Percentiles rank a stretch among this genome's conserved stretches.
These are phyloP conservation scores for Coenobita brevimanus DNA, from an alignment of 1,140 invertebrate genomes.

Conservation along the genomic window DNA sequence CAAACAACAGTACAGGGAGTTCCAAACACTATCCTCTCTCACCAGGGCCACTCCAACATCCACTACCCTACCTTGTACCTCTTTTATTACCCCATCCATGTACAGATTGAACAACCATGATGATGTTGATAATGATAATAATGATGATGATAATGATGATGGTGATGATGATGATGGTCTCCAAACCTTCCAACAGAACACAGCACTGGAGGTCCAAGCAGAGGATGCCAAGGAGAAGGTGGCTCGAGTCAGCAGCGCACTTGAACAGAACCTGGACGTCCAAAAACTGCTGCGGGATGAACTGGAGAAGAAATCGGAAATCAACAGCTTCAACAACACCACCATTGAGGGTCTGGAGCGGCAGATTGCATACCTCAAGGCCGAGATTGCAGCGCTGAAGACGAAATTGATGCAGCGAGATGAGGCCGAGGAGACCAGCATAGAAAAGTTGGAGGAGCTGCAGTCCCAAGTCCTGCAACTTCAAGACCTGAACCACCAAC, in stretches of 20 bases:
- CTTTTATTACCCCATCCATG: too few relatives aligned
- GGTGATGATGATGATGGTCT: too few relatives aligned
- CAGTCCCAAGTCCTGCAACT: conserved; percentile 37
- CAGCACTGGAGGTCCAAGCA: conserved; percentile 45
- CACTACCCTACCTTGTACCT: too few relatives aligned
- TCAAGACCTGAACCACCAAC: conserved; percentile 36
- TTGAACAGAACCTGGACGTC: conserved; percentile 53
- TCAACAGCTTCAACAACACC: conserved; percentile 36
- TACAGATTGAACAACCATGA: too few relatives aligned
- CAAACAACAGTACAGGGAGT: too few relatives aligned
- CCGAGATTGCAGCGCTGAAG: conserved; percentile 52
- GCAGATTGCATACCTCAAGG: conserved; percentile 51
- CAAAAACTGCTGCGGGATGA: conserved; percentile 50
- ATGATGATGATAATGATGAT: too few relatives aligned
- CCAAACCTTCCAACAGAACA: too few relatives aligned
- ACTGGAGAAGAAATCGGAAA: conserved; percentile 52
- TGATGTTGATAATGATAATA: too few relatives aligned
- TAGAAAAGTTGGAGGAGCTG: conserved; percentile 12
- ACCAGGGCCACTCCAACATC: too few relatives aligned
- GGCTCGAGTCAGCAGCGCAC: not conserved
- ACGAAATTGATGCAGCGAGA: conserved; percentile 39
- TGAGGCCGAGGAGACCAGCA: conserved; percentile 37
- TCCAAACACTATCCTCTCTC: too few relatives aligned
- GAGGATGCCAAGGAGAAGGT: conserved; percentile 44
- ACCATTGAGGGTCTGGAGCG: conserved; percentile 50